Evolutionary conservation across 2,797 vertebrate genomes (phyloP).

Genomic region (Notolepis coatsorum): DNA sequence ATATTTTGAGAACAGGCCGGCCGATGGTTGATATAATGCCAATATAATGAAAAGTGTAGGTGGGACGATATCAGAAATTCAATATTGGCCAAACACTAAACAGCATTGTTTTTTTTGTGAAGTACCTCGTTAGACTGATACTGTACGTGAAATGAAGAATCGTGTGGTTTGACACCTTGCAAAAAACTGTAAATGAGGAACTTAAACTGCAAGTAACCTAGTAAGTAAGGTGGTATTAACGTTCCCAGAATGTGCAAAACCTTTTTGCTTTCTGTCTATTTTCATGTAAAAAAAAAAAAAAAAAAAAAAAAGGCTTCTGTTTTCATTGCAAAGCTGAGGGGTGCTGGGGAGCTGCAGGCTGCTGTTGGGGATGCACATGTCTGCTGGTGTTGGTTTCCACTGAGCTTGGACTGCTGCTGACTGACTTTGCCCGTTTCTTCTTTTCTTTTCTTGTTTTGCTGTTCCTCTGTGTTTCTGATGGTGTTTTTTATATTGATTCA

Average conservation of each 20-base stretch:
- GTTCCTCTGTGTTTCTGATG: conserved; percentile 54
- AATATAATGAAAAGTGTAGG: too few species aligned
- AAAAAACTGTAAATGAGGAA: conserved; percentile 2
- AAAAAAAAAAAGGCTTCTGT: not conserved
- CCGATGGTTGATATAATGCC: too few species aligned
- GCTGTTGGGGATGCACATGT: not conserved
- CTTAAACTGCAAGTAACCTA: not conserved
- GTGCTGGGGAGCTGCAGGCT: not conserved
- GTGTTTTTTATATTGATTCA: conserved; percentile 76
- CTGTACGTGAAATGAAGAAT: not conserved
- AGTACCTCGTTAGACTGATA: not conserved
- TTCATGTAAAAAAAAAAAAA: conserved; percentile 25
- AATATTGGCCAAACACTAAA: too few species aligned
- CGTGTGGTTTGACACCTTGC: not conserved
- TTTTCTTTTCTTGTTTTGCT: conserved; percentile 30
- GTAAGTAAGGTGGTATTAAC: conserved; percentile 19
- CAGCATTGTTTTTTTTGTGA: conserved; percentile 4
- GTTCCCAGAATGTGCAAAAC: not conserved
- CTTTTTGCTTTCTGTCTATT: conserved; percentile 14
- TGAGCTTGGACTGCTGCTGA: conserved; percentile 37
- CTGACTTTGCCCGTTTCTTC: conserved; percentile 25
- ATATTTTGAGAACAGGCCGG: too few species aligned
- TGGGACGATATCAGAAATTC: too few species aligned
- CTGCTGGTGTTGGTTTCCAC: conserved; percentile 17
- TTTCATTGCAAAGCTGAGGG: conserved; percentile 15